Evolutionary conservation across 1,140 invertebrate genomes (phyloP).

Genomic region (Papilio machaon): DNA sequence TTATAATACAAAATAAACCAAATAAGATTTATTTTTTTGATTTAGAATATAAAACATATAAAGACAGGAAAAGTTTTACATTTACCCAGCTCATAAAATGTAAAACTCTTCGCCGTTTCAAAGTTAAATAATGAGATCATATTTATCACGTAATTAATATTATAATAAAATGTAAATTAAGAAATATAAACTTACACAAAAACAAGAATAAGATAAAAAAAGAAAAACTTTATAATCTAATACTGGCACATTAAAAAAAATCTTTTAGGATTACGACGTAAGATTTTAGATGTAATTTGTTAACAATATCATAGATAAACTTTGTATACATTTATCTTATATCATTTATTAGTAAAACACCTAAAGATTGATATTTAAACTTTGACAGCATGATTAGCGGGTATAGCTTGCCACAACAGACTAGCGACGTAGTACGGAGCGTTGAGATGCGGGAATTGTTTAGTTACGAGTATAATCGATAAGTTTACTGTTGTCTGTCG

Average conservation of each 20-base stretch:
- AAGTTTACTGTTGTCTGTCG: conserved; percentile 70
- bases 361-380: conserved; percentile 63
- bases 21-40: background rate
- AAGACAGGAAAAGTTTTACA: conserved; percentile 68
- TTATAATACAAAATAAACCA: background rate
- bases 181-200: conserved; percentile 44
- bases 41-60: conserved; percentile 40
- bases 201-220: conserved; percentile 31
- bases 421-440: conserved; percentile 62
- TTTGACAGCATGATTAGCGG: conserved; percentile 62
- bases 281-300: conserved; percentile 29
- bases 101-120: conserved; percentile 67
- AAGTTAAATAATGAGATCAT: conserved; percentile 18
- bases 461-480: conserved; percentile 50
- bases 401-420: conserved; percentile 50
- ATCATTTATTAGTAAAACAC: conserved; percentile 61
- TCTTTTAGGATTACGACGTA: background rate
- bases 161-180: conserved; percentile 39
- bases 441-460: conserved; percentile 57
- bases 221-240: background rate
- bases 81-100: conserved; percentile 78
- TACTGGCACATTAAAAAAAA: background rate
- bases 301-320: conserved; percentile 62
- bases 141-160: conserved; percentile 22
- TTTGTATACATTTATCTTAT: conserved; percentile 78